Base-by-base conservation (phyloP, 2,888 invertebrate genomes). In the Neria commutata region DNA sequence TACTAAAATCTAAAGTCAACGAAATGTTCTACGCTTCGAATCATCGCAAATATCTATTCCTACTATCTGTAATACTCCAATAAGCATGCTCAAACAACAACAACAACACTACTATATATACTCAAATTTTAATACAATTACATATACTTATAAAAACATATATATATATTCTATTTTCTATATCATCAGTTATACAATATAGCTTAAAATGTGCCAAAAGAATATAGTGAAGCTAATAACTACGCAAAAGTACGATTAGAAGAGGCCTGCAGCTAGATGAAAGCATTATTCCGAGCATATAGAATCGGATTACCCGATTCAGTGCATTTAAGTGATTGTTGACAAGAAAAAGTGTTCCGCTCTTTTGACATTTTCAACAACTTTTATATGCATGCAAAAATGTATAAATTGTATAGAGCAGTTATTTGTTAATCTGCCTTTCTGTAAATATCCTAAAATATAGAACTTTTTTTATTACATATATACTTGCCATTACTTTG, bases 321-420 rank as follows among this genome's bases (percentile, higher is more conserved):
- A n/a, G n/a, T n/a, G n/a, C n/a, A n/a, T n/a, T n/a, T n/a, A n/a
- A n/a, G n/a, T n/a, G n/a, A n/a, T n/a, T n/a, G n/a, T 73, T 67
- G 61, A 63, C 33, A 46, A 61, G 51, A 64, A 58, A 66, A 67
- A 67, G 17, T 63, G 65, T 72, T 73, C 10, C 40, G 4, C 17
- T 11, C 40, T 11, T 53, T n/a, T n/a, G n/a, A n/a, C n/a, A n/a
- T n/a, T n/a, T n/a, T n/a, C n/a, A n/a, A n/a, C n/a, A n/a, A 37
- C 8, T 14, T 37, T 14, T 14, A 37, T 37, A 14, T 37, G 37
- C 4, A 37, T 37, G 37, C 4, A 37, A 37, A 37, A 14, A 37
- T 37, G 4, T 14, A 37, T n/a, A 37, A 8, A 37, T n/a, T 37
- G 8, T 42, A 42, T 21, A 42, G 14, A 19, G 17, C 21, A 42